Base-by-base conservation (phyloP, 2,888 invertebrate genomes). In the Auanema freiburgensis region DNA sequence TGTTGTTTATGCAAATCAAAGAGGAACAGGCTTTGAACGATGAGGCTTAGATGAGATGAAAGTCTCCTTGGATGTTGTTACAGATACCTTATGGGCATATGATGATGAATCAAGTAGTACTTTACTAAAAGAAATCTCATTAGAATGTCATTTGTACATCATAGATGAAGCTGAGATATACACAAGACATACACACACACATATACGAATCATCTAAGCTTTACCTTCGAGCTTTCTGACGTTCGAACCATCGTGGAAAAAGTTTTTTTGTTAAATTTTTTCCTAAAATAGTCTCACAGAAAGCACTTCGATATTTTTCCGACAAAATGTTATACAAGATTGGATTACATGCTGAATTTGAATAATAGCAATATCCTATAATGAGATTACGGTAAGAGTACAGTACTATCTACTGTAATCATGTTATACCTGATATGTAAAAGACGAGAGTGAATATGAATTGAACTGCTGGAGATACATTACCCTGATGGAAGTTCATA, bases 281-380 rank as follows among this genome's bases (percentile, higher is more conserved):
- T 24, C 75, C 75, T 0, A 77, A 66, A 53, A 77, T 77, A 14
- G 79, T 79, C n/a, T 69, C 64, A 61, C 76, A 77, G 84, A 89
- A 89, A 57, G 88, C 88, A 57, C 86, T 83, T 33, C 88, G 84
- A 79, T 88, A 88, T 79, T 88, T 88, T 70, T 86, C 86, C 0
- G 88, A 88, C 86, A 89, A 86, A 63, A 88, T 87, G 81, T 88
- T 89, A 86, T 89, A 89, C 59, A 89, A 85, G 66, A 89, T 88
- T 0, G 89, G 88, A 79, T 89, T 89, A 78, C 88, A 87, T 59
- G 88, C 88, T 69, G 88, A 88, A 85, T 89, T 89, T 14, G 79
- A 79, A 64, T 81, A 81, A 63, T 80, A 80, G 57, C 75, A 80
- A 43, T 77, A 79, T 12, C 79, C 76, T 79, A 52, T 51, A 75